phyloP scores from a whole-genome alignment of 1,140 invertebrate genomes.

The Tetraneura akinire region DNA sequence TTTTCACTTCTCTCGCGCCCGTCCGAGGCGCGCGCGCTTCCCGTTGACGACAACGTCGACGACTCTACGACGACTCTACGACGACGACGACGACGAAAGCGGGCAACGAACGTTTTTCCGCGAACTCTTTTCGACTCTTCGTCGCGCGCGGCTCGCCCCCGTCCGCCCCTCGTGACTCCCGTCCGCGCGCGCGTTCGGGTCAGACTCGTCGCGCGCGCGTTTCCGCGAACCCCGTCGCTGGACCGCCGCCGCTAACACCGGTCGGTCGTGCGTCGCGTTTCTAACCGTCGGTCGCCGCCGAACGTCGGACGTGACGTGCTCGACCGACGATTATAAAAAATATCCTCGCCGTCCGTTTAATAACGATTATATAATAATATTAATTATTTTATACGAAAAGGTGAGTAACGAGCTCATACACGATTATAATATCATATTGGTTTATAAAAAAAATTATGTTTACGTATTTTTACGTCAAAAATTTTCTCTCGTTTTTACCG shows the following conservation, averaged over 20 bases:
- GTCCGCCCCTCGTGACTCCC: neutral
- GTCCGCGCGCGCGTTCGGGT: neutral
- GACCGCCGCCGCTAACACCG: neutral
- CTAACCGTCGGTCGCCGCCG: neutral
- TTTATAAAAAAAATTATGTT: too few species aligned
- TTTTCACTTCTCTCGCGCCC: slow-evolving; percentile 23
- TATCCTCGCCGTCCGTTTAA: too few species aligned
- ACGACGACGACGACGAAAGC: slow-evolving; percentile 6
- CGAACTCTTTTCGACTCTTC: slow-evolving; percentile 30
- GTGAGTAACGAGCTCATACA: too few species aligned
- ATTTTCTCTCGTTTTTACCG: too few species aligned
- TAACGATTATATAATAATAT: too few species aligned
- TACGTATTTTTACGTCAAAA: too few species aligned
- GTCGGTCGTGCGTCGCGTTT: neutral
- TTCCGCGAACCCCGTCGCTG: too few species aligned
- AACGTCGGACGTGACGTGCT: neutral
- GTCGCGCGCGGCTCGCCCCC: too few species aligned
- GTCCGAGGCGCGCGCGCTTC: slow-evolving; percentile 46
- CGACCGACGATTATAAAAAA: too few species aligned
- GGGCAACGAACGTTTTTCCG: slow-evolving; percentile 27
- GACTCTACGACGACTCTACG: neutral
- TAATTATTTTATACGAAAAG: too few species aligned
- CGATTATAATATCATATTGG: too few species aligned
- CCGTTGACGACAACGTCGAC: neutral
- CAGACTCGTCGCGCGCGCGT: neutral